Evolutionary conservation across 2,113 vertebrate species (phyloP).

Genomic region (Cinclus cinclus): DNA sequence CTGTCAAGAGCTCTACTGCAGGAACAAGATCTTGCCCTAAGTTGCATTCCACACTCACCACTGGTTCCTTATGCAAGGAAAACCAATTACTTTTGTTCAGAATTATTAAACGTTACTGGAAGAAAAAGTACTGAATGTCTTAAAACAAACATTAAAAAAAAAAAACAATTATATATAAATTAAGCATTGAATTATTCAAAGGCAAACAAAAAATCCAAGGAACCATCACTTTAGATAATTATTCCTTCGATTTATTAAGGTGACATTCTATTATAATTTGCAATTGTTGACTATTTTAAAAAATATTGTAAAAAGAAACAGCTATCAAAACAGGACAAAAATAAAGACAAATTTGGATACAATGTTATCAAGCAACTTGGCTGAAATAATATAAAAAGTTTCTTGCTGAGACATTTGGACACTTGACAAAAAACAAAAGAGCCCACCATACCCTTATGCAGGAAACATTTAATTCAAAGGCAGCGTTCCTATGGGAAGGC

Average conservation of each 20-base stretch:
- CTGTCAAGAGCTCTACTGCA: not conserved
- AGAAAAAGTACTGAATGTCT: not conserved
- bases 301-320: not conserved
- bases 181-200: not conserved
- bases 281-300: not conserved
- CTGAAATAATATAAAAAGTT: not conserved
- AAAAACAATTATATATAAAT: not conserved
- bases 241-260: not conserved
- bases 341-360: not conserved
- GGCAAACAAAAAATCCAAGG: not conserved
- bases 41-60: fast-evolving
- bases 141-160: not conserved
- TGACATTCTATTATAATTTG: not conserved
- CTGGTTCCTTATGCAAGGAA: not conserved
- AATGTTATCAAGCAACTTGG: not conserved
- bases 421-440: not conserved
- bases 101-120: not conserved
- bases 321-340: not conserved
- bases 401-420: not conserved
- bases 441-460: not conserved
- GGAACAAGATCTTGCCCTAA: not conserved
- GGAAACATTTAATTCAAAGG: not conserved
- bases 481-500: not conserved
- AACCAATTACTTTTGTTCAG: fast-evolving
- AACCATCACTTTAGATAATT: not conserved